Percentiles rank a stretch among this genome's conserved stretches.
Evolutionary conservation across 2,888 invertebrate species (phyloP).

Genomic region (Lymantria dispar): DNA sequence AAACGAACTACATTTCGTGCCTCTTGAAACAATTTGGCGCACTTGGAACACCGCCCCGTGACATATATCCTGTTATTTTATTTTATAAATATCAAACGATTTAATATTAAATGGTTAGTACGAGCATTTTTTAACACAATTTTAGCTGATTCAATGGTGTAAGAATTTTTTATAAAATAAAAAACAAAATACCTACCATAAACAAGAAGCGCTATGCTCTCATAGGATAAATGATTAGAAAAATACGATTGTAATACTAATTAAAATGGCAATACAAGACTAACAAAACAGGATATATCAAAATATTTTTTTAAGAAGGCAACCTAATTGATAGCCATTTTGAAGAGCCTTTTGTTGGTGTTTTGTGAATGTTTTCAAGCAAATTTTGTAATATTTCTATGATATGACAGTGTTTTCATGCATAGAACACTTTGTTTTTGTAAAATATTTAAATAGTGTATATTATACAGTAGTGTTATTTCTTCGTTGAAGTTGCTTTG

Average conservation of each 20-base stretch:
- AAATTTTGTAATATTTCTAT: slow-evolving; percentile 62
- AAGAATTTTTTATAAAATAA: too few relatives aligned
- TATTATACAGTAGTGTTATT: slow-evolving; percentile 51
- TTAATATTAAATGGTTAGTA: too few relatives aligned
- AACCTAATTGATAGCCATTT: slow-evolving; percentile 82
- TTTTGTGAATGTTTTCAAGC: slow-evolving; percentile 82
- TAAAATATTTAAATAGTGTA: slow-evolving; percentile 38
- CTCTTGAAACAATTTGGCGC: too few relatives aligned
- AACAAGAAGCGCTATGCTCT: too few relatives aligned
- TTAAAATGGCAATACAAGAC: slow-evolving; percentile 73
- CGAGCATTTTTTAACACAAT: too few relatives aligned
- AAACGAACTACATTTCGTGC: too few relatives aligned
- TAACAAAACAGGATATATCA: slow-evolving; percentile 71
- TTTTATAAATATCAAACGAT: too few relatives aligned
- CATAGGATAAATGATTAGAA: too few relatives aligned
- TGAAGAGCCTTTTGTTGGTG: slow-evolving; percentile 83
- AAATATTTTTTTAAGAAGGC: slow-evolving; percentile 75
- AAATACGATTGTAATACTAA: slow-evolving; percentile 24
- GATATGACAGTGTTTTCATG: slow-evolving; percentile 41
- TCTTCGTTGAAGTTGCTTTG: slow-evolving; percentile 66
- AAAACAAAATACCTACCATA: too few relatives aligned
- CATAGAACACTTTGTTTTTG: slow-evolving; percentile 31
- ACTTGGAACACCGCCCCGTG: too few relatives aligned
- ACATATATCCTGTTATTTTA: too few relatives aligned
- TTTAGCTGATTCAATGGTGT: too few relatives aligned